Evolutionary conservation across 2,797 vertebrate genomes (phyloP).

Genomic region (Semotilus atromaculatus): DNA sequence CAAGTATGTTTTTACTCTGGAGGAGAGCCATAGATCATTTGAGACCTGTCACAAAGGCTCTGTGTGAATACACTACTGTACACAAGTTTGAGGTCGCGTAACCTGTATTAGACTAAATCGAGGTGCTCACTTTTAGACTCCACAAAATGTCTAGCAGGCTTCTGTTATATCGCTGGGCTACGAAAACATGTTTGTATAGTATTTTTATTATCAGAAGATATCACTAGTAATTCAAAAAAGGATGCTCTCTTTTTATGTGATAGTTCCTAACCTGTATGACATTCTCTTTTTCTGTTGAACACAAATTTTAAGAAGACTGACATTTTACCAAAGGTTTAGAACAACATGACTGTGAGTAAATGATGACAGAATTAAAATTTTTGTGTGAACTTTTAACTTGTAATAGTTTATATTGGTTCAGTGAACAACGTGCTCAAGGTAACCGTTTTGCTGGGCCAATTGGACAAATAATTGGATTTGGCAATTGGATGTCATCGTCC

Average conservation of each 20-base stretch:
- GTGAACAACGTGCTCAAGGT: not conserved
- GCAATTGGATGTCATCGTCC: not conserved
- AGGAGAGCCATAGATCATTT: constrained; percentile 60
- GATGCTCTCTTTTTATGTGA: not conserved
- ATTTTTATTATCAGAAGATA: not conserved
- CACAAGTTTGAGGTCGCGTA: constrained; percentile 20
- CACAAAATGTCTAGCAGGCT: constrained; percentile 4
- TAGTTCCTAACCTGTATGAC: not conserved
- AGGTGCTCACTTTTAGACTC: constrained; percentile 15
- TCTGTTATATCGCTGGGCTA: not conserved
- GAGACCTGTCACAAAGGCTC: constrained; percentile 49
- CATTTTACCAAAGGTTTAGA: not conserved
- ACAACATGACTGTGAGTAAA: not conserved
- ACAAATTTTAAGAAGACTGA: not conserved
- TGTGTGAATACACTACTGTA: constrained; percentile 58
- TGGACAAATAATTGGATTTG: no score
- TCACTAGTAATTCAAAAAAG: not conserved
- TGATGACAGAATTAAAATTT: not conserved
- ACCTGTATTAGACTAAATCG: constrained; percentile 26
- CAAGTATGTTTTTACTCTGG: constrained; percentile 58
- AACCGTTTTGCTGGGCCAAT: not conserved
- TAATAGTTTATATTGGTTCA: not conserved
- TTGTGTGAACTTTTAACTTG: not conserved
- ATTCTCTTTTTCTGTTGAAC: not conserved
- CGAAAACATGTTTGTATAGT: not conserved